Conservation (phyloP, 92 coral and sea anemone genomes). For the Zoanthus solanderi region DNA sequence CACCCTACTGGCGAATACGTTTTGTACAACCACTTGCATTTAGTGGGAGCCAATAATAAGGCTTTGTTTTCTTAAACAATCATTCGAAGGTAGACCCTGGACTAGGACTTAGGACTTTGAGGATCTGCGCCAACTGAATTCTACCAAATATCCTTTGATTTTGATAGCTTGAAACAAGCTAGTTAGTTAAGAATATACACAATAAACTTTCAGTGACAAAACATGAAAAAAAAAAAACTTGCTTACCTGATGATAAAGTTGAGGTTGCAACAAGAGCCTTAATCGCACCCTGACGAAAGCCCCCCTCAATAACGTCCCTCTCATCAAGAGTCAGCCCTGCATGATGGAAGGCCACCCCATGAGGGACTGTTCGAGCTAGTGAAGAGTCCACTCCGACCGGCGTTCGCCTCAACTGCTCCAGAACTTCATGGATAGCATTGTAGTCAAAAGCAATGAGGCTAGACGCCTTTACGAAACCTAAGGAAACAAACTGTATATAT, state of each 20-base stretch:
- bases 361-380: slow-evolving; percentile 77
- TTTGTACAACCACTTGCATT: no score
- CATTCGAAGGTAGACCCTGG: no score
- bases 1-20: no score
- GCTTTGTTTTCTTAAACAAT: no score
- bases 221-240: background rate
- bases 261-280: slow-evolving; percentile 95
- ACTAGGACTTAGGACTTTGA: no score
- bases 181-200: background rate
- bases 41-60: no score
- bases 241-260: slow-evolving; percentile 93
- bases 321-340: slow-evolving; percentile 99
- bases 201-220: background rate
- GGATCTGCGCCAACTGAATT: no score
- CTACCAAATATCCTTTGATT: no score
- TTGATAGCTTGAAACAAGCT: no score
- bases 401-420: slow-evolving; percentile 92
- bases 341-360: slow-evolving; percentile 95
- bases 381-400: slow-evolving; percentile 94
- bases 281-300: slow-evolving; percentile 89
- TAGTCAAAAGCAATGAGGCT: slow-evolving; percentile 75
- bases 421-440: slow-evolving; percentile 78
- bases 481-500: background rate
- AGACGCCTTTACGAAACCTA: slow-evolving; percentile 84
- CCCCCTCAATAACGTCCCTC: slow-evolving; percentile 99